These are phyloP conservation scores for Panthera leo DNA, from an alignment of 2,113 vertebrate species.

Conservation along the genomic window DNA sequence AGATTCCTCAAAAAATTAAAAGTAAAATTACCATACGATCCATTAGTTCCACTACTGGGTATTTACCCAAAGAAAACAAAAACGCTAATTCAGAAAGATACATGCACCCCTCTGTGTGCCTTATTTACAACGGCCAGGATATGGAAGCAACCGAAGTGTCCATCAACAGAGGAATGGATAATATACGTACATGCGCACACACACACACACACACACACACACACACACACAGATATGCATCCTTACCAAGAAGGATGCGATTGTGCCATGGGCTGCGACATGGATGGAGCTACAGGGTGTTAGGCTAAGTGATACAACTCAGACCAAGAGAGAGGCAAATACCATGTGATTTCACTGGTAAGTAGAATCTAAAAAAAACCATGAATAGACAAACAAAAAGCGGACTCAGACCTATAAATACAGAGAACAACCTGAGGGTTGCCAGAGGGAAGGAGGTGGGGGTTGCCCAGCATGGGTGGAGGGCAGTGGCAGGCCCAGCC, in stretches of 20 bases:
- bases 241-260: neutral
- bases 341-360: neutral
- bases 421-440: neutral
- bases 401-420: neutral
- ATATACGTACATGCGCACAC: neutral
- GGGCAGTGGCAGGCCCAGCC: neutral
- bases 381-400: neutral
- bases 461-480: neutral
- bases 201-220: neutral
- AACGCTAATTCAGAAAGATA: neutral
- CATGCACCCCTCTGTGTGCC: neutral
- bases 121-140: neutral
- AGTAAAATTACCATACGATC: neutral
- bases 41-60: neutral
- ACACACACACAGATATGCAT: neutral
- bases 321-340: neutral
- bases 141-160: neutral
- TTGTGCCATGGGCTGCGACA: too few relatives aligned
- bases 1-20: neutral
- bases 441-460: neutral
- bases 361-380: neutral
- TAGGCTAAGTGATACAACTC: neutral
- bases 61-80: neutral
- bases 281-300: neutral
- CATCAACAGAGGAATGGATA: neutral